Evolutionary conservation across 1,140 invertebrate genomes (phyloP), one percentile per base, ranked within the genome.

Genomic region (Polyergus mexicanus): DNA sequence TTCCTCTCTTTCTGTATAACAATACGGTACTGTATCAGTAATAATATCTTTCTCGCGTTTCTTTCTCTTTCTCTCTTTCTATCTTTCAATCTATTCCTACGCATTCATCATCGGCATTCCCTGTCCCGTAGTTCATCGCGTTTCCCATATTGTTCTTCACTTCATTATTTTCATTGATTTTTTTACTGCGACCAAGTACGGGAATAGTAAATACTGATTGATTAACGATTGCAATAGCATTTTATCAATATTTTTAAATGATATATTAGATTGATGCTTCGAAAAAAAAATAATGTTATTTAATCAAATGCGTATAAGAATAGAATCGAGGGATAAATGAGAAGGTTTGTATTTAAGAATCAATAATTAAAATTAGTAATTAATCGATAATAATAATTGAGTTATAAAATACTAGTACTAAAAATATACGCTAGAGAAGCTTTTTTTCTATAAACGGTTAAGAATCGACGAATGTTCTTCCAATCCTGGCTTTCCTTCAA

Each of bases 1-100:
- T 62, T 54, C 32, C 4, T 41, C 13, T 68, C 13, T 85, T 19
- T 74, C 32, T 75, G 2, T 63, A 44, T 80, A n/a, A 25, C 32
- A 4, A 13, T 74, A 41, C 28, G 7, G 19, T 35, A 76, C n/a
- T 22, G 10, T 32, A 63, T 28, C 35, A 8, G 58, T 32, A 76
- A n/a, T 44, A 11, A 44, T 68, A 62, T 44, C 47, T 25, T 41
- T 44, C 63, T 32, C 38, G 10, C 35, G 41, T 85, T 44, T 44
- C 38, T 38, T 0, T 38, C 38, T 38, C 38, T 38, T 1, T 10
- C 62, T 72, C n/a, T 86, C 6, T 66, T 19, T 63, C 38, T 56
- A 13, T 25, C 5, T 47, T 8, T 85, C 54, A 32, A 13, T 22
- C 35, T 51, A 51, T 51, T 51, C 47, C 47, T 16, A 0, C 47